Conservation (phyloP, 2,113 vertebrate species). For the Hassar affinis region DNA sequence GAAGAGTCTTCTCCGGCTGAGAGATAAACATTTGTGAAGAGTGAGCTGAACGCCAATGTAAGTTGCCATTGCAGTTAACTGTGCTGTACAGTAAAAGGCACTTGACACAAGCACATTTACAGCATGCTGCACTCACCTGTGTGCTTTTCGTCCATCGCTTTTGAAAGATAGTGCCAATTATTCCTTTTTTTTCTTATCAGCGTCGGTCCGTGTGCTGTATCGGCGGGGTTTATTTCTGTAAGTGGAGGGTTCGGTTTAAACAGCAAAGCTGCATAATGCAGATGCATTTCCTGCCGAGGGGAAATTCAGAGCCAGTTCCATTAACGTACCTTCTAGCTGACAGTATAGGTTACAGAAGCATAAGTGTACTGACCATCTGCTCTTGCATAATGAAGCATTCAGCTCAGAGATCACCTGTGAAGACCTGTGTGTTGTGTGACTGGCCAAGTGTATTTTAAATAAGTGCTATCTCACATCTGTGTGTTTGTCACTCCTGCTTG, state of each 20-base stretch:
- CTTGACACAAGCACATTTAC: slow-evolving; percentile 37
- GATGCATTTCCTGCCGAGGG: neutral
- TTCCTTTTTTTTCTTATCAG: neutral
- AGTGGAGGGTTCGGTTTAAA: neutral
- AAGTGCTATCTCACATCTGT: slow-evolving; percentile 14
- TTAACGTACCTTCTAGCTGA: slow-evolving; percentile 6
- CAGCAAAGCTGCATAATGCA: neutral
- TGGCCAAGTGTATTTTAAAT: slow-evolving; percentile 16
- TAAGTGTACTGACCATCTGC: slow-evolving; percentile 10
- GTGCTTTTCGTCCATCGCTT: neutral
- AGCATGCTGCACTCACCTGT: slow-evolving; percentile 11
- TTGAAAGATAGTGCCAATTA: neutral
- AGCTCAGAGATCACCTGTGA: neutral
- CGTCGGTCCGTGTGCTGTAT: neutral
- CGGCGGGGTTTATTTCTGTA: neutral
- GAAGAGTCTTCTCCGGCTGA: slow-evolving; percentile 26
- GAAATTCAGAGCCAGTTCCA: neutral
- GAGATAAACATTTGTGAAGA: slow-evolving; percentile 48
- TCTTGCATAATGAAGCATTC: slow-evolving; percentile 36
- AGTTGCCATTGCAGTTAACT: slow-evolving; percentile 16
- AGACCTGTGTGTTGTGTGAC: slow-evolving; percentile 14
- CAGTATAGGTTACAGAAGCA: slow-evolving; percentile 1
- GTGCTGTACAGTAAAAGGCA: slow-evolving; percentile 40
- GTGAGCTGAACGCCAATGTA: slow-evolving; percentile 37
- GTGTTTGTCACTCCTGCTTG: neutral